phyloP scores from a whole-genome alignment of 1,140 invertebrate species.

The Drosophila obscura region DNA sequence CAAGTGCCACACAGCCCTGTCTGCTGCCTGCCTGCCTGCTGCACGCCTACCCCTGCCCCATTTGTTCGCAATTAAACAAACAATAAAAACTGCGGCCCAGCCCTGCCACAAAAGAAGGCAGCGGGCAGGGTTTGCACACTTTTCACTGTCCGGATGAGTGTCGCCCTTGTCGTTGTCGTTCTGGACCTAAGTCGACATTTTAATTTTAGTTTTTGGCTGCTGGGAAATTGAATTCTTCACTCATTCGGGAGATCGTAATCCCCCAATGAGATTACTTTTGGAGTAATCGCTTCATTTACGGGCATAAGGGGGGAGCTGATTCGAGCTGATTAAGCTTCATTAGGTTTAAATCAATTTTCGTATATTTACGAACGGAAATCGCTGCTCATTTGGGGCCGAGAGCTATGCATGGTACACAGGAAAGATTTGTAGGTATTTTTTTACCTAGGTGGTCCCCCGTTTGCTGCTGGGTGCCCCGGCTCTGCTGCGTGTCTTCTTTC shows the following conservation, averaged over 20 bases:
- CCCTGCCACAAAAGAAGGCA: conserved; percentile 1
- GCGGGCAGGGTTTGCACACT: conserved; percentile 59
- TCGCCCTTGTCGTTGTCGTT: conserved; percentile 46
- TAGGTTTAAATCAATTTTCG: conserved; percentile 67
- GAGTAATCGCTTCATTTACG: conserved; percentile 75
- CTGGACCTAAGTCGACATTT: conserved; percentile 75
- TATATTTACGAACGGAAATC: conserved; percentile 35
- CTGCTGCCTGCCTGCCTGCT: too few species aligned
- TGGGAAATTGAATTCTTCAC: conserved; percentile 64
- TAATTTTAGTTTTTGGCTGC: conserved; percentile 66
- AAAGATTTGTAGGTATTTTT: conserved; percentile 10
- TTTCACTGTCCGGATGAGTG: conserved; percentile 78
- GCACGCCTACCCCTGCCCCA: conserved; percentile 18
- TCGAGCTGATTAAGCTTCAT: conserved; percentile 75
- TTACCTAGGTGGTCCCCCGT: conserved; percentile 62
- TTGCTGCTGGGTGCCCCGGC: background rate
- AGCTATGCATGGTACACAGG: conserved; percentile 45
- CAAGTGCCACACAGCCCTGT: conserved; percentile 51
- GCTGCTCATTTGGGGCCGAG: conserved; percentile 50
- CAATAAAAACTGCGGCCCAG: conserved; percentile 62
- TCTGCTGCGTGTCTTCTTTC: conserved; percentile 4
- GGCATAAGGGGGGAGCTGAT: conserved; percentile 38
- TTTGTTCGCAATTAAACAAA: conserved; percentile 74
- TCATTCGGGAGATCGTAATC: conserved; percentile 61
- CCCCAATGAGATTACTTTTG: conserved; percentile 42